A percentile compares a stretch with the other conserved stretches of the same genome.
These are phyloP conservation scores for Craseonycteris thonglongyai DNA, from an alignment of 2,113 vertebrate species.

Conservation along the genomic window DNA sequence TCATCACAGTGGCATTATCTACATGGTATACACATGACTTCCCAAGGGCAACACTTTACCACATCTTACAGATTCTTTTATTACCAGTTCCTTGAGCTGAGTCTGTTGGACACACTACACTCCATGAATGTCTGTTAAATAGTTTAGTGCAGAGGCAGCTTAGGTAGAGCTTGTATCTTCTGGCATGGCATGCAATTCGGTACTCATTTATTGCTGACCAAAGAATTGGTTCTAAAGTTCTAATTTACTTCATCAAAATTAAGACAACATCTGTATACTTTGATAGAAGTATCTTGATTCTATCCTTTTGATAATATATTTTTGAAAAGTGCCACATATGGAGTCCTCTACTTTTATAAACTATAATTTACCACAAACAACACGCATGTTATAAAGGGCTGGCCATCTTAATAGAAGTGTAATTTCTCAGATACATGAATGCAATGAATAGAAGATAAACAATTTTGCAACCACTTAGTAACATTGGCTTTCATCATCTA, in stretches of 20 bases:
- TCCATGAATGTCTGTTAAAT: not conserved
- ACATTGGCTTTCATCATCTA: not conserved
- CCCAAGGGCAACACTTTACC: not conserved
- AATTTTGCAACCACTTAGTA: not conserved
- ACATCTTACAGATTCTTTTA: not conserved
- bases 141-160: not conserved
- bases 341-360: not conserved
- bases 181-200: not conserved
- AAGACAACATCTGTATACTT: not conserved
- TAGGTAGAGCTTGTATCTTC: not conserved
- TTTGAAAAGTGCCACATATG: not conserved
- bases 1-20: not conserved
- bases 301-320: not conserved
- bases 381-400: not conserved
- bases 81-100: not conserved
- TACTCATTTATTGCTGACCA: not conserved
- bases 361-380: not conserved
- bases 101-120: too few species aligned
- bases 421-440: not conserved
- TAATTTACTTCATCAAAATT: not conserved
- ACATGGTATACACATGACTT: not conserved
- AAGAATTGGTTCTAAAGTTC: not conserved
- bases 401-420: not conserved
- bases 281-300: not conserved
- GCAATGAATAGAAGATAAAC: not conserved